Conservation (phyloP, 2,888 invertebrate species). For the Syritta pipiens region DNA sequence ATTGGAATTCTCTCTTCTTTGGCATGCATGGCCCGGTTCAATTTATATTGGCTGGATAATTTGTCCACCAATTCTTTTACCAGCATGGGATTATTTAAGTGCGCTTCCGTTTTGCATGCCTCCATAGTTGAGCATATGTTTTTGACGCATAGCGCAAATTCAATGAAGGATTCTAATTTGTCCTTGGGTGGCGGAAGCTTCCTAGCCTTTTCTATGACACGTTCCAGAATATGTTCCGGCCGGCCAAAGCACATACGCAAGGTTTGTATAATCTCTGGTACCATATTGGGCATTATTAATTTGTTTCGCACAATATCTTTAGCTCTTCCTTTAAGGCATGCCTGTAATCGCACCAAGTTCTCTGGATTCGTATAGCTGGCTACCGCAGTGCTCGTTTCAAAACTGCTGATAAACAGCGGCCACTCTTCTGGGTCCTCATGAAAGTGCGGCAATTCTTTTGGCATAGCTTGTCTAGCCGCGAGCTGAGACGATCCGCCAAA, state of each 20-base stretch:
- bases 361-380: constrained; percentile 22
- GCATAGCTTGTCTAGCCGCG: constrained; percentile 16
- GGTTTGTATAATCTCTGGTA: constrained; percentile 28
- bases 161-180: constrained; percentile 14
- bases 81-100: constrained; percentile 29
- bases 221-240: constrained; percentile 28
- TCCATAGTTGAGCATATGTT: constrained; percentile 23
- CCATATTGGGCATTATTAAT: constrained; percentile 7
- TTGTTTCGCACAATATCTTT: constrained; percentile 22
- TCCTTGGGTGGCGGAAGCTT: constrained; percentile 19
- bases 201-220: not conserved
- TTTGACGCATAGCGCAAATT: constrained; percentile 6
- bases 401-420: constrained; percentile 28
- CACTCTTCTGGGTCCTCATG: too few species aligned
- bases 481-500: too few species aligned
- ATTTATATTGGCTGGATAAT: constrained; percentile 11
- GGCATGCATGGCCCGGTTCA: constrained; percentile 31
- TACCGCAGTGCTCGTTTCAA: constrained; percentile 18
- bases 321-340: constrained; percentile 7
- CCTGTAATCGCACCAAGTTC: constrained; percentile 23
- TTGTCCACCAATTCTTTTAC: constrained; percentile 31
- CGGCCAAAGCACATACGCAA: constrained; percentile 30
- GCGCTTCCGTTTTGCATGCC: constrained; percentile 4
- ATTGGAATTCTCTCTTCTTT: constrained; percentile 8
- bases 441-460: constrained; percentile 13